Conservation (phyloP, 2,888 invertebrate species). For the Melangyna quadrimaculata region DNA sequence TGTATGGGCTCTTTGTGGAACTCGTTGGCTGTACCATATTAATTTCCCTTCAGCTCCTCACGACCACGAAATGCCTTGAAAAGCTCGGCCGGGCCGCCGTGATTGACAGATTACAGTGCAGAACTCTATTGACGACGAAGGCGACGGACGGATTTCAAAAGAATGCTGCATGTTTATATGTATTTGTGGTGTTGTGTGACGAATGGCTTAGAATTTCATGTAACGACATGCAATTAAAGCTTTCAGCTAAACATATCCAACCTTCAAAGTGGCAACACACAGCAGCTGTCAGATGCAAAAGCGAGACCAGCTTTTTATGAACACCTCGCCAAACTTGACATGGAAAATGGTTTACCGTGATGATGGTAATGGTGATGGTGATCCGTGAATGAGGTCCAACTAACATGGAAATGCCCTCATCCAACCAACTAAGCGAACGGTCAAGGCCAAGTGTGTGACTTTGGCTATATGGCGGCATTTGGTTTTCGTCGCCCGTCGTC, state of each 20-base stretch:
- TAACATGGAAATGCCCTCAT: conserved; percentile 52
- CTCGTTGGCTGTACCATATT: conserved; percentile 29
- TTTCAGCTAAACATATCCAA: conserved; percentile 47
- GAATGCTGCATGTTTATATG: not conserved
- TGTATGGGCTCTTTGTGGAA: conserved; percentile 32
- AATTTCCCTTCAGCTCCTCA: conserved; percentile 59
- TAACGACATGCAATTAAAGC: conserved; percentile 67
- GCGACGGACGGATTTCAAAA: conserved; percentile 1
- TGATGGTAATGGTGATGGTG: not conserved
- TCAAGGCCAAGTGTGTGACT: conserved; percentile 60
- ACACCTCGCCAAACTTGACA: conserved; percentile 62
- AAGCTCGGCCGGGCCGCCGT: too few species aligned
- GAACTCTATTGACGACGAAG: conserved; percentile 59
- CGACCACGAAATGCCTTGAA: conserved; percentile 30
- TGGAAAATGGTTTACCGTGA: conserved; percentile 34
- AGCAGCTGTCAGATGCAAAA: conserved; percentile 31
- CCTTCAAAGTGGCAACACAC: conserved; percentile 58
- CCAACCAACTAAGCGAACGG: conserved; percentile 45
- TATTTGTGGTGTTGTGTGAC: conserved; percentile 29
- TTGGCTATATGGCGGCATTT: conserved; percentile 14
- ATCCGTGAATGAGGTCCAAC: conserved; percentile 18
- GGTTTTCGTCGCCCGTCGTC: conserved; percentile 41
- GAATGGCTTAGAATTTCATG: conserved; percentile 63
- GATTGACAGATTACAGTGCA: conserved; percentile 71
- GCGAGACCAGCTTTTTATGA: conserved; percentile 59